Evolutionary conservation across 2,113 vertebrate species (phyloP).

Genomic region (Charadrius vociferus): DNA sequence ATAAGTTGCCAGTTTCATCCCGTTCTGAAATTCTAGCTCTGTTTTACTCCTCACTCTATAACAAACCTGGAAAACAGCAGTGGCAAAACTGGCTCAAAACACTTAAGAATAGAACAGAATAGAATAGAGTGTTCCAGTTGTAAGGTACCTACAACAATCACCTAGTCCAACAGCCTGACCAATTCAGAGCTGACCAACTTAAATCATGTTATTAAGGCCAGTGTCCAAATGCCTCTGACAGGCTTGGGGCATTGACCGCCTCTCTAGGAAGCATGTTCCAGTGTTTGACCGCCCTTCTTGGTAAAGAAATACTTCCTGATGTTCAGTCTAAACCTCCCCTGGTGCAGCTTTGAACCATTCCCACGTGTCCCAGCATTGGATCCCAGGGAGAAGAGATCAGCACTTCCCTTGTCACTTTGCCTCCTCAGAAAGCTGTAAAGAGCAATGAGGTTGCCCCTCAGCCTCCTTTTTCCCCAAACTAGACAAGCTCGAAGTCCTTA

Average conservation of each 20-base stretch:
- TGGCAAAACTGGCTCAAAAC: not conserved
- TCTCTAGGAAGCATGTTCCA: not conserved
- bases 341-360: not conserved
- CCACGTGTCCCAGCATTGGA: rapidly evolving
- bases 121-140: not conserved
- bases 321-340: not conserved
- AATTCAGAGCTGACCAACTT: not conserved
- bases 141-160: not conserved
- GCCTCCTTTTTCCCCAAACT: not conserved
- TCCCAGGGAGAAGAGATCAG: not conserved
- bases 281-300: rapidly evolving
- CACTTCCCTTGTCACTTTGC: not conserved
- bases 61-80: not conserved
- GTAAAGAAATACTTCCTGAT: not conserved
- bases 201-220: not conserved
- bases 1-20: not conserved
- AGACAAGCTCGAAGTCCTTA: not conserved
- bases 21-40: not conserved
- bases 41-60: not conserved
- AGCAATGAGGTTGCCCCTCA: not conserved
- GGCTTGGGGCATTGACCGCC: not conserved
- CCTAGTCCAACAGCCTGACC: not conserved
- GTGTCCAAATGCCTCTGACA: not conserved
- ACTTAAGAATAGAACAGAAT: not conserved
- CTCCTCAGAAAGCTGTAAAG: not conserved